These are phyloP conservation scores for Diaperis boleti DNA, from an alignment of 2,888 invertebrate genomes.

Conservation along the genomic window DNA sequence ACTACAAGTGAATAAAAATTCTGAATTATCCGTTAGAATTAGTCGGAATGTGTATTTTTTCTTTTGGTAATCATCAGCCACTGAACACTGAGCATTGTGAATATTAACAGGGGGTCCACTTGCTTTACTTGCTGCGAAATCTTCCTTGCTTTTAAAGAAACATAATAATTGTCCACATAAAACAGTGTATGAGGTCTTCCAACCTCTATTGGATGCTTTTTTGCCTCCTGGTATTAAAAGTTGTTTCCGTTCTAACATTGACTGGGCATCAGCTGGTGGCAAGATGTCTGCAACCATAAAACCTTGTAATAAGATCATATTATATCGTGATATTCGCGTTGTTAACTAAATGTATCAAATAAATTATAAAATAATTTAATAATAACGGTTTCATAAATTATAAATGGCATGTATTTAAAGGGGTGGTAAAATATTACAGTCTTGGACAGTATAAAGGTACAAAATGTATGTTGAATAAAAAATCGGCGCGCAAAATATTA, in stretches of 20 bases:
- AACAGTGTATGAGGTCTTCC: slow-evolving; percentile 96
- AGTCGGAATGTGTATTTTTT: slow-evolving; percentile 94
- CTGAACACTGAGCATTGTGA: slow-evolving; percentile 82
- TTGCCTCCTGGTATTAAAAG: slow-evolving; percentile 94
- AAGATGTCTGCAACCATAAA: slow-evolving; percentile 69
- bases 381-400: too few relatives aligned
- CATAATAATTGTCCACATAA: slow-evolving; percentile 96
- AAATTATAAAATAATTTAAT: too few relatives aligned
- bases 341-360: too few relatives aligned
- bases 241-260: slow-evolving; percentile 93
- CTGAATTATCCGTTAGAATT: slow-evolving; percentile 89
- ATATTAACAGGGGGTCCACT: slow-evolving; percentile 88
- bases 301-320: too few relatives aligned
- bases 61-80: slow-evolving; percentile 95
- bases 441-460: too few relatives aligned
- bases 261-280: slow-evolving; percentile 93
- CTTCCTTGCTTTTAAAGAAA: slow-evolving; percentile 96
- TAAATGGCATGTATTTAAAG: too few relatives aligned
- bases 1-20: slow-evolving; percentile 88
- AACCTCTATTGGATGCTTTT: slow-evolving; percentile 93
- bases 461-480: too few relatives aligned
- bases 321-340: too few relatives aligned
- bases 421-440: too few relatives aligned
- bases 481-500: too few relatives aligned
- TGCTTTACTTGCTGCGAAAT: slow-evolving; percentile 90